phyloP scores from a whole-genome alignment of 2,113 vertebrate species.

The Centropristis striata region DNA sequence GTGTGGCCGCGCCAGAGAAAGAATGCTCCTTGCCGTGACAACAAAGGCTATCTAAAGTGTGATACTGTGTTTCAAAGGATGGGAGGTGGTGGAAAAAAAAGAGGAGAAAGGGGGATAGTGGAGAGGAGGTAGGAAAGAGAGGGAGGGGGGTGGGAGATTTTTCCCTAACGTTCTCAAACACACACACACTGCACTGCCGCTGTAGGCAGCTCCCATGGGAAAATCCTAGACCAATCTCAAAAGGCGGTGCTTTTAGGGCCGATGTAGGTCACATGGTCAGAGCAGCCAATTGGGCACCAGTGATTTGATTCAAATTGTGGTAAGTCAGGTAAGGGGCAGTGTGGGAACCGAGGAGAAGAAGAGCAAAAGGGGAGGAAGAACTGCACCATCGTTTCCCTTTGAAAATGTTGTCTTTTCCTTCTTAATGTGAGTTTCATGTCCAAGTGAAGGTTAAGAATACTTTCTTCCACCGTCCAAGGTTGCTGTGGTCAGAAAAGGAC shows the following conservation, averaged over 20 bases:
- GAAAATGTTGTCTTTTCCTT: slow-evolving; percentile 38
- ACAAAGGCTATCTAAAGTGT: slow-evolving; percentile 82
- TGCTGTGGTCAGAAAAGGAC: slow-evolving; percentile 37
- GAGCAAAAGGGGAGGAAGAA: slow-evolving; percentile 35
- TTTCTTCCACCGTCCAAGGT: background rate
- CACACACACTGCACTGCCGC: slow-evolving; percentile 49
- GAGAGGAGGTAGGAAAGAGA: slow-evolving; percentile 67
- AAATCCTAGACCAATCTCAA: slow-evolving; percentile 81
- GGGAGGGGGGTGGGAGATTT: slow-evolving; percentile 53
- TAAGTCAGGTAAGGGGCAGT: slow-evolving; percentile 83
- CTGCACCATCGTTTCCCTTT: slow-evolving; percentile 34
- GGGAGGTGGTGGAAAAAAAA: slow-evolving; percentile 69
- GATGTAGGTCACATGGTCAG: slow-evolving; percentile 80
- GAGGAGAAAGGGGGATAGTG: slow-evolving; percentile 64
- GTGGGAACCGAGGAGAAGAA: slow-evolving; percentile 78
- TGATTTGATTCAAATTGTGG: slow-evolving; percentile 86
- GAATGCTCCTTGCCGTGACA: slow-evolving; percentile 77
- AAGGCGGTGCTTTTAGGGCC: slow-evolving; percentile 69
- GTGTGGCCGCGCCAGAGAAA: slow-evolving; percentile 71
- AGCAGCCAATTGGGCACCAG: slow-evolving; percentile 76
- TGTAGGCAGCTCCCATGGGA: slow-evolving; percentile 87
- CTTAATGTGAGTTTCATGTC: slow-evolving; percentile 32
- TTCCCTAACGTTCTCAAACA: slow-evolving; percentile 59
- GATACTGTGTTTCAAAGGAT: slow-evolving; percentile 83
- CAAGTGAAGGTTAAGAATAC: slow-evolving; percentile 47